Base-by-base conservation (phyloP, 1,140 invertebrate genomes). In the Harpegnathos saltator region DNA sequence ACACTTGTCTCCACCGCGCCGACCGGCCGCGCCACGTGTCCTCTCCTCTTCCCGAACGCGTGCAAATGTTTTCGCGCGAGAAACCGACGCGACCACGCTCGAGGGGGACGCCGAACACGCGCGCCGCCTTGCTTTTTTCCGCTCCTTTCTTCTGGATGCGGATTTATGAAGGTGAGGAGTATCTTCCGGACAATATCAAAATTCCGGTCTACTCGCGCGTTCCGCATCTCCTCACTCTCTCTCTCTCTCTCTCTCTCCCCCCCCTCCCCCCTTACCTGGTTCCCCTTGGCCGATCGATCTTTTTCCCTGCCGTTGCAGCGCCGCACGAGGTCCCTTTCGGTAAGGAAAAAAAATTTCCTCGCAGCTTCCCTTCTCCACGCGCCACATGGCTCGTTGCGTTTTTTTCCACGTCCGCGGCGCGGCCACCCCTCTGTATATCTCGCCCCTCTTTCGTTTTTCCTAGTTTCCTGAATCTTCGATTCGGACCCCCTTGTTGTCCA, bases 321-420 rank as follows among this genome's bases (percentile, higher is more conserved):
- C 62, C 88, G 73, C 89, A 90, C 82, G 85, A 85, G 83, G 85
- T 80, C 71, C 80, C 61, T 69, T 54, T 52, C 12, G 29, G 17
- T 69, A 50, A 29, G 19, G 29, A 29, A 59, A 66, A 85, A 89
- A 90, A 89, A 88, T 80, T 66, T 66, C 1, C 69, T 33, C 59
- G 73, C 87, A 91, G 86, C 82, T 87, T 84, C 90, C 75, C 91
- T 90, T 91, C 38, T 44, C 90, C 92, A 93, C 91, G 92, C 90
- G 92, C 90, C 91, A 91, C 92, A 92, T 92, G 90, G 73, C 83
- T 85, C 84, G 87, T 90, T 90, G 73, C 89, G 89, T 91, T 90
- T 92, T 33, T 91, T 89, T 89, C 38, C 38, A 52, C 38, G 38
- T 62, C 65, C 80, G 83, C 89, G 74, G 26, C 54, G 78, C 58